These are phyloP conservation scores for Polyploca ridens DNA, from an alignment of 2,888 invertebrate species.

Conservation along the genomic window DNA sequence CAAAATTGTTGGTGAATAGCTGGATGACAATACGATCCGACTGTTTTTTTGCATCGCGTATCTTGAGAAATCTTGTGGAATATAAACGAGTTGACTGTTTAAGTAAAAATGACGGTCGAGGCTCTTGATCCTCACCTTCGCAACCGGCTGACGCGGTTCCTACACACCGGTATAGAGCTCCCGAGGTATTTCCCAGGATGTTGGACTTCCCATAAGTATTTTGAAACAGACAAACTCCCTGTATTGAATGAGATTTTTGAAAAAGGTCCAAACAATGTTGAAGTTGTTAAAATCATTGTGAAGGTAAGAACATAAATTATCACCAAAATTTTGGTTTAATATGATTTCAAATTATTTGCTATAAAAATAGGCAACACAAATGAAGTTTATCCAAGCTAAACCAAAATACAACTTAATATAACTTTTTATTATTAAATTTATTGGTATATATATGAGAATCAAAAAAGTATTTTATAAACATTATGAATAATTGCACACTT, in stretches of 20 bases:
- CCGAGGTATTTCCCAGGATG: conserved; percentile 84
- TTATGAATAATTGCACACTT: not conserved
- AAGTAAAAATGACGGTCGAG: conserved; percentile 54
- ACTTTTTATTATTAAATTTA: conserved; percentile 11
- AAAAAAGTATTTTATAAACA: not conserved
- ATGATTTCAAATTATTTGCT: no score
- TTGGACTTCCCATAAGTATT: conserved; percentile 81
- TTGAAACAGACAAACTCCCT: conserved; percentile 66
- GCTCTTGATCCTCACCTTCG: conserved; percentile 60
- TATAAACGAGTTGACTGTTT: conserved; percentile 26
- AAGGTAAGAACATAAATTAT: conserved; percentile 51
- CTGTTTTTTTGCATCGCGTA: conserved; percentile 31
- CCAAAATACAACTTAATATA: no score
- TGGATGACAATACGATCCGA: conserved; percentile 43
- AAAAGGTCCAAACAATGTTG: conserved; percentile 46
- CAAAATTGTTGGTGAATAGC: conserved; percentile 31
- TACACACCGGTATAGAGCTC: conserved; percentile 80
- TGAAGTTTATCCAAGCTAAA: no score
- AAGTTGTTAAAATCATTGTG: conserved; percentile 63
- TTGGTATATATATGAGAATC: no score
- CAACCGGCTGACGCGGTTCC: conserved; percentile 73
- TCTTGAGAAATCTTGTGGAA: conserved; percentile 40
- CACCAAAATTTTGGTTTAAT: not conserved
- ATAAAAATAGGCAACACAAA: no score
- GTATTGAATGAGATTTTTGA: conserved; percentile 59